These are phyloP conservation scores for Acanthopleura granulata DNA, from an alignment of 2,888 invertebrate species.

Conservation along the genomic window DNA sequence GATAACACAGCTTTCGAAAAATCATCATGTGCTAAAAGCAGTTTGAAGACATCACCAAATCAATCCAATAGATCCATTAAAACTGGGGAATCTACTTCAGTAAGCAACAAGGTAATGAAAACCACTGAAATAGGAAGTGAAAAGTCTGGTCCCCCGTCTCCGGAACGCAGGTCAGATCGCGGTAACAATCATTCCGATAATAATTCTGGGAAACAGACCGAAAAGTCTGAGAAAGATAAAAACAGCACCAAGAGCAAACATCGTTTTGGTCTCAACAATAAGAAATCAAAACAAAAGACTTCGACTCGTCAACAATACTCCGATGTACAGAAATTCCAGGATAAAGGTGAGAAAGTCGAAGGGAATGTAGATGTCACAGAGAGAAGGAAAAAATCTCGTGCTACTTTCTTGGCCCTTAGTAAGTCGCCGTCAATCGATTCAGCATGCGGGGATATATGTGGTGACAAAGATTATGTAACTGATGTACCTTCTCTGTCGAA, in stretches of 20 bases:
- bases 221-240: background rate
- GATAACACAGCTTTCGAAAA: background rate
- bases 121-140: too few species aligned
- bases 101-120: too few species aligned
- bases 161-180: background rate
- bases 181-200: slow-evolving; percentile 2
- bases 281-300: too few species aligned
- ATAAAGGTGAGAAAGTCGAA: background rate
- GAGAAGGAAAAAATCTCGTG: background rate
- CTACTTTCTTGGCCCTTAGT: background rate
- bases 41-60: background rate
- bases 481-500: background rate
- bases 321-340: background rate
- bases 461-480: too few species aligned
- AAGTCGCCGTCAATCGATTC: background rate
- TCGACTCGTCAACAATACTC: too few species aligned
- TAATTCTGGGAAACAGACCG: background rate
- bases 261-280: too few species aligned
- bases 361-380: background rate
- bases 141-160: background rate
- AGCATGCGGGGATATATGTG: too few species aligned
- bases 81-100: too few species aligned
- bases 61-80: background rate
- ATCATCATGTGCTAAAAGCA: background rate
- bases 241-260: background rate